Evolutionary conservation across 2,888 invertebrate genomes (phyloP), one percentile per base, ranked within the genome.

Genomic region (Xestia xanthographa): DNA sequence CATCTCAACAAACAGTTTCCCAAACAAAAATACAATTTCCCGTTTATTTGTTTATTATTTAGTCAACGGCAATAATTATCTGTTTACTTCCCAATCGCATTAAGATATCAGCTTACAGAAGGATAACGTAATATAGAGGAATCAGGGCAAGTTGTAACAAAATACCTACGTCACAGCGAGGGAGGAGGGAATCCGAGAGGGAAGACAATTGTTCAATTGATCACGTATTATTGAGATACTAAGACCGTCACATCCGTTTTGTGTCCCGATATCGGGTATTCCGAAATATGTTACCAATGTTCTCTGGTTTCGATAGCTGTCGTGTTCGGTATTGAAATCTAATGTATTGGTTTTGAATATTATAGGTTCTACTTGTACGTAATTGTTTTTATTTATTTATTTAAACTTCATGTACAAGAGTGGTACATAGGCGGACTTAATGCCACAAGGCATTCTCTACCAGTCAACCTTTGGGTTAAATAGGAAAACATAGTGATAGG

Each of bases 191-290:
- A 69, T 62, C 77, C 45, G 72, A 80, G 79, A 74, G 85, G 83
- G 85, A 84, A 89, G 86, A 85, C 91, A 92, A 93, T 92, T 91
- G 91, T 91, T 88, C 91, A 92, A 92, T 93, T 93, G 92, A 92
- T 92, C 92, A 92, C 89, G 90, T 91, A 90, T 90, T 83, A 87
- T 89, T 86, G 88, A 82, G 82, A 77, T 88, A 72, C 81, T 86
- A 75, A 86, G 74, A 80, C 78, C 63, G 70, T 60, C 70, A 83
- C 89, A 85, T 82, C 83, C 75, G 75, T 79, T 80, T 63, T 65
- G 66, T 68, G 72, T 45, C 53, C 56, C 53, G 77, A 75, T 75
- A 75, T 68, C 62, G 71, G 72, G 72, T 41, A 68, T 77, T 74
- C 62, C 65, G 62, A 65, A 80, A 87, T 84, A 74, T 65, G 74